These are phyloP conservation scores for Oligia fasciuncula DNA, from an alignment of 2,888 invertebrate species.

Conservation along the genomic window DNA sequence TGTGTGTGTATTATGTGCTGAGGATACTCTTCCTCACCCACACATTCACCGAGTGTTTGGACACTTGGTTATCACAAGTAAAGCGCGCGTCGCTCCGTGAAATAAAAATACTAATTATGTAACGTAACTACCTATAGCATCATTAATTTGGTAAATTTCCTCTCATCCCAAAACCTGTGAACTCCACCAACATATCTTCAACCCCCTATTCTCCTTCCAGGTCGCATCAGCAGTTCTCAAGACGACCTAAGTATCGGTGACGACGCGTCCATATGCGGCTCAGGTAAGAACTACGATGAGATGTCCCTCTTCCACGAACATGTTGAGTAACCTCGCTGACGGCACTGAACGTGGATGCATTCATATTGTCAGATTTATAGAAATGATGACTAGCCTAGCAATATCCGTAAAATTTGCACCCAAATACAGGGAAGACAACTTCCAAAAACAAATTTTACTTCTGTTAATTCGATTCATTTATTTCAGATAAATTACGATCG, in stretches of 20 bases:
- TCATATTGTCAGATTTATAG: not conserved
- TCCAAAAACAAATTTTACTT: too few relatives aligned
- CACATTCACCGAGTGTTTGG: too few relatives aligned
- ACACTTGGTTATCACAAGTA: too few relatives aligned
- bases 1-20: too few relatives aligned
- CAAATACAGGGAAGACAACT: not conserved
- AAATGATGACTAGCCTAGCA: too few relatives aligned
- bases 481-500: too few relatives aligned
- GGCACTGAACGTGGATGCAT: slow-evolving; percentile 8
- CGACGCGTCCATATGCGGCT: slow-evolving; percentile 92
- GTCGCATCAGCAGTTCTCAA: slow-evolving; percentile 95
- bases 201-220: slow-evolving; percentile 79
- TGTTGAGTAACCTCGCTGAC: slow-evolving; percentile 69
- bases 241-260: slow-evolving; percentile 94
- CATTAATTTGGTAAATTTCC: not conserved
- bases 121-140: not conserved
- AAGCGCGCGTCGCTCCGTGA: too few relatives aligned
- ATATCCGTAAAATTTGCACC: not conserved
- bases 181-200: not conserved
- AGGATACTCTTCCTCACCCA: too few relatives aligned
- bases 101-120: too few relatives aligned
- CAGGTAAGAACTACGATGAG: slow-evolving; percentile 89
- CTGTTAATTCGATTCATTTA: too few relatives aligned
- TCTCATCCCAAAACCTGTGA: not conserved
- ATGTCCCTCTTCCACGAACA: slow-evolving; percentile 81